phyloP scores from a whole-genome alignment of 2,888 invertebrate species.

The Caenorhabditis drosophilae region DNA sequence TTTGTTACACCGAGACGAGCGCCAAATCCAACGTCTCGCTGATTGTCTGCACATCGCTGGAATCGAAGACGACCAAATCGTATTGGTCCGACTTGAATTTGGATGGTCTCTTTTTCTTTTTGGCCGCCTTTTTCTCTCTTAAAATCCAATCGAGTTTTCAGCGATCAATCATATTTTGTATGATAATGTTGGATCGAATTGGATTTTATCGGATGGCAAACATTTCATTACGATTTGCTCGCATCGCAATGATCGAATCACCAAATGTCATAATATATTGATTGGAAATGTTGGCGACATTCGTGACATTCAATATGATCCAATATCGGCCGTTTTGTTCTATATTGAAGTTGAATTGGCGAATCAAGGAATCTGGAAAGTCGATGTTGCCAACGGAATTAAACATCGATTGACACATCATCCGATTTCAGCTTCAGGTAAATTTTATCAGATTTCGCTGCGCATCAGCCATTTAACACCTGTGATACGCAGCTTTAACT shows the following conservation, averaged over 20 bases:
- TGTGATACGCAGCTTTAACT: no score
- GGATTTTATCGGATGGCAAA: conserved; percentile 24
- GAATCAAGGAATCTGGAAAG: conserved; percentile 76
- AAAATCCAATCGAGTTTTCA: no score
- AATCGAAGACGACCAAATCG: not conserved
- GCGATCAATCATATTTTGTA: conserved; percentile 14
- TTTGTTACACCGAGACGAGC: not conserved
- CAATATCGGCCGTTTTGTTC: conserved; percentile 76
- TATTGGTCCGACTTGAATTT: not conserved
- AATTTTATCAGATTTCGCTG: no score
- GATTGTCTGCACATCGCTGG: not conserved
- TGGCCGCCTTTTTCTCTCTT: no score
- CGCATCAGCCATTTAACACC: no score
- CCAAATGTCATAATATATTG: conserved; percentile 9
- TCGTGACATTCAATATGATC: conserved; percentile 14
- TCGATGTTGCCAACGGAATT: conserved; percentile 77
- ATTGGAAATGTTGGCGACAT: conserved; percentile 17
- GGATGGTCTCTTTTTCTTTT: no score
- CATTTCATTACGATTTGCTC: conserved; percentile 19
- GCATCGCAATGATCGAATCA: conserved; percentile 12
- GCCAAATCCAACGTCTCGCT: not conserved
- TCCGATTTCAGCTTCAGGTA: conserved; percentile 79
- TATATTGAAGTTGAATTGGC: conserved; percentile 80
- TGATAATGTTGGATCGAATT: conserved; percentile 22
- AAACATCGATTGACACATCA: conserved; percentile 75